Conservation (phyloP, 2,888 invertebrate genomes). For the Zootermopsis nevadensis region DNA sequence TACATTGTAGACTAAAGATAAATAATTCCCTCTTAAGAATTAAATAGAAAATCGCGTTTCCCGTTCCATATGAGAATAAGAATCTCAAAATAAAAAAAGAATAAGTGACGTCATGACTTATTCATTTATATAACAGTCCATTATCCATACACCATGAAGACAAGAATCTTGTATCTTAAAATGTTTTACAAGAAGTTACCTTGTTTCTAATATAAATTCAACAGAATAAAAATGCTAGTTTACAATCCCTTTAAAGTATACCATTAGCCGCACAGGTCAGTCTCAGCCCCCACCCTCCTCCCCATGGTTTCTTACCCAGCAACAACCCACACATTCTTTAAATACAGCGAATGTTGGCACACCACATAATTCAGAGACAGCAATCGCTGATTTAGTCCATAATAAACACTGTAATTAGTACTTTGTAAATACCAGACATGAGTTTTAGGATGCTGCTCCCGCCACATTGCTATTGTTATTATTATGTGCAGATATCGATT, state of each 20-base stretch:
- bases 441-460: neutral
- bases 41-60: no score
- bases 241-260: neutral
- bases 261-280: neutral
- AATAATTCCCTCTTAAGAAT: no score
- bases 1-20: no score
- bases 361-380: conserved; percentile 30
- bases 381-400: conserved; percentile 6
- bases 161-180: neutral
- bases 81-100: neutral
- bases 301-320: no score
- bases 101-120: neutral
- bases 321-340: neutral
- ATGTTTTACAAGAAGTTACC: conserved; percentile 3
- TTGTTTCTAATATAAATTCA: neutral
- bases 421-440: conserved; percentile 35
- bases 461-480: neutral
- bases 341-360: neutral
- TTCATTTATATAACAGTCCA: neutral
- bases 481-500: neutral
- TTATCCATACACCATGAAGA: neutral
- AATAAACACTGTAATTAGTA: conserved; percentile 37
- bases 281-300: neutral
- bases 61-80: no score
- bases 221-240: neutral